Evolutionary conservation across 2,888 invertebrate genomes (phyloP).

Genomic region (Xanthia togata): DNA sequence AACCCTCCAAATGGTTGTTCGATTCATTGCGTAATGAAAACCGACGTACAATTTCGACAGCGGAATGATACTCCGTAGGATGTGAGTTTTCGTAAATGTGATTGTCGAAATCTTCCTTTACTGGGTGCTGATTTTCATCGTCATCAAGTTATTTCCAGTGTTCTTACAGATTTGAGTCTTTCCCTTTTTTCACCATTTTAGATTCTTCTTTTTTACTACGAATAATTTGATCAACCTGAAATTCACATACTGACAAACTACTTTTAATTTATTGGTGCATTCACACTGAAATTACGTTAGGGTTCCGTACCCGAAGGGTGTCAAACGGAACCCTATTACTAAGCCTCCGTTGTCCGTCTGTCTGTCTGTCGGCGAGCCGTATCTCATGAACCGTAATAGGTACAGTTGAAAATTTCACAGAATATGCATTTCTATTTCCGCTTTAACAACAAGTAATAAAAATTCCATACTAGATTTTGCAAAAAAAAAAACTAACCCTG

Average conservation of each 20-base stretch:
- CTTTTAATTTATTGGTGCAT: no score
- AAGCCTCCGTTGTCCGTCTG: no score
- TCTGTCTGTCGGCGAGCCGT: no score
- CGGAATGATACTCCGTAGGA: constrained; percentile 20
- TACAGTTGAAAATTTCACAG: no score
- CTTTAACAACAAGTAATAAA: no score
- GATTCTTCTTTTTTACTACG: neutral
- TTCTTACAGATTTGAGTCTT: neutral
- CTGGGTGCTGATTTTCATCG: neutral
- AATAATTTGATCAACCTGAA: neutral
- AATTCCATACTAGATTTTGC: no score
- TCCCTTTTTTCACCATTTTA: neutral
- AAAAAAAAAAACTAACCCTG: no score
- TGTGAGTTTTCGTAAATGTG: constrained; percentile 15
- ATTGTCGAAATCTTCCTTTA: constrained; percentile 7
- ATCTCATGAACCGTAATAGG: no score
- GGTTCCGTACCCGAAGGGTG: no score
- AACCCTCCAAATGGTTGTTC: constrained; percentile 48
- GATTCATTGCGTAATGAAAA: constrained; percentile 54
- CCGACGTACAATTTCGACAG: constrained; percentile 13
- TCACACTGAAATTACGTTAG: no score
- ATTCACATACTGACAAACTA: neutral
- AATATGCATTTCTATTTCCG: no score
- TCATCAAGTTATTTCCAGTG: neutral
- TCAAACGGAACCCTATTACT: no score